Evolutionary conservation across 1,140 invertebrate species (phyloP).

Genomic region (Steinernema feltiae): DNA sequence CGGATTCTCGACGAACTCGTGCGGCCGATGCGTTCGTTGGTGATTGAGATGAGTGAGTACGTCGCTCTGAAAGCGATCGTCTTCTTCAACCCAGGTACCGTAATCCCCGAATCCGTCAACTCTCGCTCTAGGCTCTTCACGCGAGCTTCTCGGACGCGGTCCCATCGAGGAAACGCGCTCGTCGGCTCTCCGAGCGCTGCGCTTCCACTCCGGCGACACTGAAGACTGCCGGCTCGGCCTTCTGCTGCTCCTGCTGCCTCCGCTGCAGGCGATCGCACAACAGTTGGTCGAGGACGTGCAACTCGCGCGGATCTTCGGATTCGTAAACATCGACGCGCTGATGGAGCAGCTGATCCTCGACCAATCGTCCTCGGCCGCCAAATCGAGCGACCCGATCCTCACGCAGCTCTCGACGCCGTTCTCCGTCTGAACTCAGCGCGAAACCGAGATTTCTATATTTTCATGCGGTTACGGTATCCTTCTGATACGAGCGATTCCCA

Average conservation of each 20-base stretch:
- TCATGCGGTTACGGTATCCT: background rate
- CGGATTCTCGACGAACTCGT: constrained; percentile 36
- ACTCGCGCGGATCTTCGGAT: constrained; percentile 87
- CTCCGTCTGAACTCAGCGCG: background rate
- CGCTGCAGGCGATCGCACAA: constrained; percentile 82
- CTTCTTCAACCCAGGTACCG: constrained; percentile 36
- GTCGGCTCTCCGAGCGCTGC: constrained; percentile 24
- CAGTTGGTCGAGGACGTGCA: constrained; percentile 99
- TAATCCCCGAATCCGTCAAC: background rate
- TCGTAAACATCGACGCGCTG: constrained; percentile 85
- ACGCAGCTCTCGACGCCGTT: constrained; percentile 2
- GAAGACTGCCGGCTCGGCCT: constrained; percentile 26
- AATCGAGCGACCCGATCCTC: background rate
- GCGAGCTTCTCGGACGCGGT: constrained; percentile 18
- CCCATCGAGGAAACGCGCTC: constrained; percentile 24
- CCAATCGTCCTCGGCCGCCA: constrained; percentile 9
- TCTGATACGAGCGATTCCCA: background rate
- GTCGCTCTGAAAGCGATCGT: constrained; percentile 39
- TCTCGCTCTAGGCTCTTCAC: background rate
- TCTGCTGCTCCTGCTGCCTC: constrained; percentile 32
- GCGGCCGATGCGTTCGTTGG: constrained; percentile 28
- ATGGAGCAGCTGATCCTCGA: constrained; percentile 88
- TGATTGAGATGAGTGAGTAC: constrained; percentile 31
- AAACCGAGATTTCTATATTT: background rate
- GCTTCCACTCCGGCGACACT: constrained; percentile 19